Evolutionary conservation across 2,888 invertebrate genomes (phyloP).

Genomic region (Allacma fusca): DNA sequence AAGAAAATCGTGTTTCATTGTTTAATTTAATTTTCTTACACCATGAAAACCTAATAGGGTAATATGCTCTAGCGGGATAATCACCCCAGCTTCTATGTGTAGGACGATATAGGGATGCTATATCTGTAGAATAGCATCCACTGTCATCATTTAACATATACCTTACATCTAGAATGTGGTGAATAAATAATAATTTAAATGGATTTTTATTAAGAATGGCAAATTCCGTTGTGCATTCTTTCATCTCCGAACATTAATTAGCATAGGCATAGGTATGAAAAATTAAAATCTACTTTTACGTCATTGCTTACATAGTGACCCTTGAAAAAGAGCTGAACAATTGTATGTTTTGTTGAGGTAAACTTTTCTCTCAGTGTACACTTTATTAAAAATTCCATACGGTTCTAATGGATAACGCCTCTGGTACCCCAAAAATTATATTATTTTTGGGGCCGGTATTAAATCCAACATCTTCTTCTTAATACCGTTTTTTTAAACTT

Average conservation of each 20-base stretch:
- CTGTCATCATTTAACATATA: too few relatives aligned
- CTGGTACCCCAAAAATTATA: too few relatives aligned
- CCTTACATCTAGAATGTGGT: neutral
- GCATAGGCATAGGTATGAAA: conserved; percentile 32
- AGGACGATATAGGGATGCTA: too few relatives aligned
- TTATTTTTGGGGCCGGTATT: too few relatives aligned
- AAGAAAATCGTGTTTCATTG: too few relatives aligned
- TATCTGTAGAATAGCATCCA: too few relatives aligned
- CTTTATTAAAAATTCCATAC: conserved; percentile 7
- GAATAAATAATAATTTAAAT: neutral
- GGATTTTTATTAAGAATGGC: conserved; percentile 19
- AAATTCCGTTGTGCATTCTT: neutral
- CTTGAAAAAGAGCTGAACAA: conserved; percentile 15
- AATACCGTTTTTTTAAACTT: too few relatives aligned
- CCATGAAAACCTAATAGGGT: too few relatives aligned
- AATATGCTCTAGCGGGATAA: too few relatives aligned
- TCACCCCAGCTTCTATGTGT: too few relatives aligned
- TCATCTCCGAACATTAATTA: neutral
- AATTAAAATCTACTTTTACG: conserved; percentile 14
- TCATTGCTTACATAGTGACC: conserved; percentile 6
- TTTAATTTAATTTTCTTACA: too few relatives aligned
- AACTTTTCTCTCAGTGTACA: conserved; percentile 20
- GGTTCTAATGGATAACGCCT: neutral
- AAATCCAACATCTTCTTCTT: too few relatives aligned
- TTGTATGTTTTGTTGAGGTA: conserved; percentile 18